Evolutionary conservation across 2,797 vertebrate species (phyloP).

Genomic region (Hypotaenidia philippensis): DNA sequence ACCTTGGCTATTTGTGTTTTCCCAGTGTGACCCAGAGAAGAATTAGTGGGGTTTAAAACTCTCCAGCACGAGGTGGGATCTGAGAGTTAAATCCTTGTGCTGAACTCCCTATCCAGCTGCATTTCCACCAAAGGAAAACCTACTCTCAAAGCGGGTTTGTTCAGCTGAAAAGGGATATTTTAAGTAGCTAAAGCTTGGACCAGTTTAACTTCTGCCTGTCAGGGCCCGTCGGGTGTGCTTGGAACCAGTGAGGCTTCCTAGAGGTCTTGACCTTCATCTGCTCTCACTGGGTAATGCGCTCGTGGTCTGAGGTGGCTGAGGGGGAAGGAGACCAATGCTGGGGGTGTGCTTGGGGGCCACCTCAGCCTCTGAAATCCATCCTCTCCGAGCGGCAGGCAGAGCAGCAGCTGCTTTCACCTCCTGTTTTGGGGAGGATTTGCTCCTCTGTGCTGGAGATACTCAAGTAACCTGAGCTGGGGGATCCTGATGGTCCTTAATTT

Average conservation of each 20-base stretch:
- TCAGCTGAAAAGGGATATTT: neutral
- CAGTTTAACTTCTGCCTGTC: neutral
- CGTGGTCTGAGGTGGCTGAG: neutral
- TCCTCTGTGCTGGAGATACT: neutral
- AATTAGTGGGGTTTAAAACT: neutral
- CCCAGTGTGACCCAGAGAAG: neutral
- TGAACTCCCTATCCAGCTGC: neutral
- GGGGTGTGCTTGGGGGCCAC: too few species aligned
- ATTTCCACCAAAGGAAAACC: neutral
- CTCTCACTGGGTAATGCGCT: accelerated
- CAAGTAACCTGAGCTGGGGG: neutral
- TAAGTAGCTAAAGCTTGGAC: neutral
- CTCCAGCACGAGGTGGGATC: neutral
- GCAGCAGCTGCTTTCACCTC: neutral
- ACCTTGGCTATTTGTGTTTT: neutral
- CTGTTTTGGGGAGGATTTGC: neutral
- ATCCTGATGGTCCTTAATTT: neutral
- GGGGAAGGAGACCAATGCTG: neutral
- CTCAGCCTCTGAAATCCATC: neutral
- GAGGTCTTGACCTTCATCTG: neutral
- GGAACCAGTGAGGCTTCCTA: neutral
- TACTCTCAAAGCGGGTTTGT: neutral
- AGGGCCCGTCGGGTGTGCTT: neutral
- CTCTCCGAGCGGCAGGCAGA: neutral
- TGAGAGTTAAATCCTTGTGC: neutral